A percentile compares a stretch with the other conserved stretches of the same genome.
These are phyloP conservation scores for Philopedon plagiatum DNA, from an alignment of 2,888 invertebrate genomes.

Conservation along the genomic window DNA sequence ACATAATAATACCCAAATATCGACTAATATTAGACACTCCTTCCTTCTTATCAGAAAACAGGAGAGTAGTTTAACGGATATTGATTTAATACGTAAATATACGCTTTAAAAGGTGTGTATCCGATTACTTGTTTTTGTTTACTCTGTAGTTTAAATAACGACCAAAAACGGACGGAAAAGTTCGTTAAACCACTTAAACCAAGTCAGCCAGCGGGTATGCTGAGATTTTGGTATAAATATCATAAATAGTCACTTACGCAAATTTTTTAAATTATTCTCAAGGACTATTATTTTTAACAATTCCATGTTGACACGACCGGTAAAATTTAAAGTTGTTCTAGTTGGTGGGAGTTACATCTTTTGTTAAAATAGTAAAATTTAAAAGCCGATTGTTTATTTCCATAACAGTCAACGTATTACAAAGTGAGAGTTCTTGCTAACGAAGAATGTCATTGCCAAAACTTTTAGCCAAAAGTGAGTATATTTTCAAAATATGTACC, in stretches of 20 bases:
- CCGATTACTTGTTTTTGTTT: conserved; percentile 26
- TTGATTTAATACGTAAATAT: conserved; percentile 23
- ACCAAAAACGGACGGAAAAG: conserved; percentile 29
- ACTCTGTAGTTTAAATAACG: conserved; percentile 36
- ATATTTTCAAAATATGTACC: too few species aligned
- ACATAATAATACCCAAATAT: too few species aligned
- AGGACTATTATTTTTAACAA: background rate
- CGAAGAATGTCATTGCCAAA: background rate
- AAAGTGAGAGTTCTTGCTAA: background rate
- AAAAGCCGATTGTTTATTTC: background rate
- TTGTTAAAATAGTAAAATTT: background rate
- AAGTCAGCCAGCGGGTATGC: background rate
- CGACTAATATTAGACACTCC: too few species aligned
- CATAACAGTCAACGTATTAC: background rate
- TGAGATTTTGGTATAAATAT: background rate
- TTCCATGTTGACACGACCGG: background rate
- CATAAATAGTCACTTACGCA: background rate
- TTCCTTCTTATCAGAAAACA: background rate
- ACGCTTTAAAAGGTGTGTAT: conserved; percentile 20
- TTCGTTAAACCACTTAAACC: conserved; percentile 15
- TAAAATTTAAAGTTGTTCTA: background rate
- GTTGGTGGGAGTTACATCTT: background rate
- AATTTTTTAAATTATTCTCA: conserved; percentile 14
- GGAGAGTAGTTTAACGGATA: conserved; percentile 17
- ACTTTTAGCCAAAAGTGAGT: conserved; percentile 5